Conservation (phyloP, 2,797 vertebrate genomes). For the Cryptoblepharus egeriae region DNA sequence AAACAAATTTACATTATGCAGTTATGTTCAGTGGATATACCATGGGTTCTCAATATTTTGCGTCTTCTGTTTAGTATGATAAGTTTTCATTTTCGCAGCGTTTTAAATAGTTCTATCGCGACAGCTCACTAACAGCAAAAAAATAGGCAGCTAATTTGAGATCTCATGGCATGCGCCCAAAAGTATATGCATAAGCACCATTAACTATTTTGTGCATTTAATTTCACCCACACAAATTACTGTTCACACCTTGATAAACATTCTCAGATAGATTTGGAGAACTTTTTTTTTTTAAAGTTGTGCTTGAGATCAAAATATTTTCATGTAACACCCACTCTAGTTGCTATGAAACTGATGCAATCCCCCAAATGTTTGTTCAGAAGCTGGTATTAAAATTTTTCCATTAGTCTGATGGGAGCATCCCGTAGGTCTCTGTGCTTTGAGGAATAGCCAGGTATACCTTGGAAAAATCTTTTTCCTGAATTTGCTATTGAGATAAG, state of each 20-base stretch:
- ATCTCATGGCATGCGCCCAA: background rate
- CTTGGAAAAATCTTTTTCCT: background rate
- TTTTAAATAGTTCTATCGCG: conserved; percentile 2
- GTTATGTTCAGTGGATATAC: background rate
- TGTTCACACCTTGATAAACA: conserved; percentile 7
- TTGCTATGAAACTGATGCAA: background rate
- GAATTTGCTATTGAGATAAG: background rate
- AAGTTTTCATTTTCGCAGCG: background rate
- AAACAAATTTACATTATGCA: background rate
- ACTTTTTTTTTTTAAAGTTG: background rate
- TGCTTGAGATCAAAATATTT: conserved; percentile 13
- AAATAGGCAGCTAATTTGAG: background rate
- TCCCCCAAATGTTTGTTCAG: background rate
- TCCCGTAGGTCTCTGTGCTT: background rate
- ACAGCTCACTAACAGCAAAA: conserved; percentile 2
- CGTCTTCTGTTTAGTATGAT: conserved; percentile 31
- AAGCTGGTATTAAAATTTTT: background rate
- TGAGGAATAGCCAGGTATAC: background rate
- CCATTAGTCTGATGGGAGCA: background rate
- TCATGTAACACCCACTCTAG: background rate
- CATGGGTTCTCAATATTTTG: conserved; percentile 32
- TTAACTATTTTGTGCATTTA: conserved; percentile 11
- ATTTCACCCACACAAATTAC: conserved; percentile 4
- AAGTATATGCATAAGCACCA: background rate
- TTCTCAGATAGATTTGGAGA: background rate